A percentile compares a stretch with the other conserved stretches of the same genome.
phyloP scores from a whole-genome alignment of 2,888 invertebrate genomes.

The Stomorhina lunata region DNA sequence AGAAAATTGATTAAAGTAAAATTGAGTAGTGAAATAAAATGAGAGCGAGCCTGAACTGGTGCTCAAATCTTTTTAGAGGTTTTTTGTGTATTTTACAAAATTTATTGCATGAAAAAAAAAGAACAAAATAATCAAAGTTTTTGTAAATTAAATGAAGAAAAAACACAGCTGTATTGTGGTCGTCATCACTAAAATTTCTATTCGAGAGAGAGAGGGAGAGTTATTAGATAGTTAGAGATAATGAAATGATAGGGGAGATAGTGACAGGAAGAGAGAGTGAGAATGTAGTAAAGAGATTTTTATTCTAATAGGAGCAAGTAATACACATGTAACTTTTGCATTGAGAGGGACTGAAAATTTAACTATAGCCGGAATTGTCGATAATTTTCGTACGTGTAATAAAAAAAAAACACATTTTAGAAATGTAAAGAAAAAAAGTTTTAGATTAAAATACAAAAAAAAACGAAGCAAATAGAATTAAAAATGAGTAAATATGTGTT shows the following conservation, averaged over 20 bases:
- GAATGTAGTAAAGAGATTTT: too few relatives aligned
- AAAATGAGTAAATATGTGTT: background rate
- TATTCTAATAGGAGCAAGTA: background rate
- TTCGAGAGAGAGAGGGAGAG: background rate
- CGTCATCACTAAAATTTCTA: slow-evolving; percentile 28
- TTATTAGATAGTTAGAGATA: background rate
- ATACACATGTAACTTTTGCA: slow-evolving; percentile 12
- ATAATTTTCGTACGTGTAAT: slow-evolving; percentile 38
- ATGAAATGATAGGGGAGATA: slow-evolving; percentile 8
- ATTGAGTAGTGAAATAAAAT: slow-evolving; percentile 3
- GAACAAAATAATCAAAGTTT: slow-evolving; percentile 28
- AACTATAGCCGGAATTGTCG: slow-evolving; percentile 42
- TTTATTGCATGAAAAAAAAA: slow-evolving; percentile 2
- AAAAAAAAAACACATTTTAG: background rate
- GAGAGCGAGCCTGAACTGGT: background rate
- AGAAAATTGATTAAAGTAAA: too few relatives aligned
- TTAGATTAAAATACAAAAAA: slow-evolving; percentile 38
- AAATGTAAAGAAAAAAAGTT: slow-evolving; percentile 11
- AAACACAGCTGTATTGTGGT: slow-evolving; percentile 37
- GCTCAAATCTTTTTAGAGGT: background rate
- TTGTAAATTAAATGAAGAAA: slow-evolving; percentile 15
- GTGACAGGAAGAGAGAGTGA: too few relatives aligned
- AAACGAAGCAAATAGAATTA: background rate
- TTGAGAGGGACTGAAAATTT: slow-evolving; percentile 15
- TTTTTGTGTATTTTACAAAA: slow-evolving; percentile 8